Evolutionary conservation across 2,113 vertebrate genomes (phyloP).

Genomic region (Dicentrarchus labrax): DNA sequence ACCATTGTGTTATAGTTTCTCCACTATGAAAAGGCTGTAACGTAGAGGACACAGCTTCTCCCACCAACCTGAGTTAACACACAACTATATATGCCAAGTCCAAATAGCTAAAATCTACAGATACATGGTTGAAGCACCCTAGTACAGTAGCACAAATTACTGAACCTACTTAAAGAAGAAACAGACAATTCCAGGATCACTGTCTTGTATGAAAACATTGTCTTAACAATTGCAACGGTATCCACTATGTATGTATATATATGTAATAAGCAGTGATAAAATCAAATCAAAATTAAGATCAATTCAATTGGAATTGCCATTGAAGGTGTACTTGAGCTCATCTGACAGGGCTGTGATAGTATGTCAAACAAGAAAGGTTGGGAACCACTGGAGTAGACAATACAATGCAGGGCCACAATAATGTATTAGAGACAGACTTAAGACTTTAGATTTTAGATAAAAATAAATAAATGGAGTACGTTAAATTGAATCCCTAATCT

Average conservation of each 20-base stretch:
- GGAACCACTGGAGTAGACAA: not conserved
- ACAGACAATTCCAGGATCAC: not conserved
- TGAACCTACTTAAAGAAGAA: not conserved
- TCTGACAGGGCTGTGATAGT: not conserved
- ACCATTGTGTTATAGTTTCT: not conserved
- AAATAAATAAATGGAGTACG: not conserved
- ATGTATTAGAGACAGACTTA: not conserved
- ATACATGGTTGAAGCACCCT: not conserved
- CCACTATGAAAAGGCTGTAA: not conserved
- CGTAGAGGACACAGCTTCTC: too few relatives aligned
- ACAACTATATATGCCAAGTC: not conserved
- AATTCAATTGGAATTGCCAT: not conserved
- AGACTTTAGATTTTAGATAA: conserved; percentile 8
- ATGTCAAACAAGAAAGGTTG: not conserved
- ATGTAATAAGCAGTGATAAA: not conserved
- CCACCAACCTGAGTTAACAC: too few relatives aligned
- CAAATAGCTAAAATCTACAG: not conserved
- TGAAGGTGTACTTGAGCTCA: not conserved
- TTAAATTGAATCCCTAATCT: conserved; percentile 22
- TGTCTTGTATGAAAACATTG: not conserved
- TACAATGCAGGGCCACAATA: not conserved
- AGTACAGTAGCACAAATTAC: not conserved
- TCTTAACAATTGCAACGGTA: not conserved
- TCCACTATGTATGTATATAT: not conserved
- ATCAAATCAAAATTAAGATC: not conserved